phyloP scores from a whole-genome alignment of 2,113 vertebrate species.

The Manacus vitellinus region DNA sequence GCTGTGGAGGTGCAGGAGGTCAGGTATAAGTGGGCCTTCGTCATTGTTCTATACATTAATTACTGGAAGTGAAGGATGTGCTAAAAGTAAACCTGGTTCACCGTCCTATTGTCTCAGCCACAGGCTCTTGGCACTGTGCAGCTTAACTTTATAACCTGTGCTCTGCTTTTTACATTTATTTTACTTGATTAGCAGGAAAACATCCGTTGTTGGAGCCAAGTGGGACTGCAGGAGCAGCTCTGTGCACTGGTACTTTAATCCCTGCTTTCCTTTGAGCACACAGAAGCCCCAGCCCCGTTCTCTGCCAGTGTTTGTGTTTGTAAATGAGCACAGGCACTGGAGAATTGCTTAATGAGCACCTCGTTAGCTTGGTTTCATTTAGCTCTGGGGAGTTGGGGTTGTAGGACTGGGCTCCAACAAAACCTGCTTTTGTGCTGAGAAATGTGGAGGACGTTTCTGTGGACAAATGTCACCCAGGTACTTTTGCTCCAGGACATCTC shows the following conservation, averaged over 20 bases:
- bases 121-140: background rate
- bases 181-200: background rate
- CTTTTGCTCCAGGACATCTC: background rate
- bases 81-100: background rate
- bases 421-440: background rate
- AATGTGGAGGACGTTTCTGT: background rate
- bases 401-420: background rate
- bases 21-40: background rate
- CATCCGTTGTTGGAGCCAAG: background rate
- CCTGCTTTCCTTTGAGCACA: background rate
- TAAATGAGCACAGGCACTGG: background rate
- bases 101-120: slow-evolving; percentile 39
- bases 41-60: slow-evolving; percentile 35
- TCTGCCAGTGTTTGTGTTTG: background rate
- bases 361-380: background rate
- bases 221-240: background rate
- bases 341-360: background rate
- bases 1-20: background rate
- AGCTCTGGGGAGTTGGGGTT: background rate
- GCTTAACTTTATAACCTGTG: slow-evolving; percentile 22
- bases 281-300: background rate
- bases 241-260: background rate
- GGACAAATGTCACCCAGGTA: background rate
- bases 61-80: slow-evolving; percentile 47
- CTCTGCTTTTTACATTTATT: background rate